phyloP scores from a whole-genome alignment of 2,797 vertebrate species.

The Pipistrellus pygmaeus region DNA sequence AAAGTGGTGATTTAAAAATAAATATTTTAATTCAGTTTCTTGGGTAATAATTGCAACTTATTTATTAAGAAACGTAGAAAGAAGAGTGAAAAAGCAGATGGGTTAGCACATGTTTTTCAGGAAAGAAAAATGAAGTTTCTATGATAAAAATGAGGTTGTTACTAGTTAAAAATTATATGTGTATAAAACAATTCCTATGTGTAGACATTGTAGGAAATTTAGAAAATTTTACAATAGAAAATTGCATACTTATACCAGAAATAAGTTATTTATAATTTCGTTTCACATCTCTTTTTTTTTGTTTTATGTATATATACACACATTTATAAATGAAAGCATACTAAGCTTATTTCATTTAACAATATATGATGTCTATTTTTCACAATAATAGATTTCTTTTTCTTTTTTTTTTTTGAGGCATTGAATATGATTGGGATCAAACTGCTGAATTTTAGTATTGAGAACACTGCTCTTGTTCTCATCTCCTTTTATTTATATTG shows the following conservation, averaged over 20 bases:
- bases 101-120: not conserved
- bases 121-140: not conserved
- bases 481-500: not conserved
- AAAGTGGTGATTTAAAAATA: not conserved
- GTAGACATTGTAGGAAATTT: not conserved
- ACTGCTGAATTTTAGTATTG: slow-evolving; percentile 30
- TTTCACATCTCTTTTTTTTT: not conserved
- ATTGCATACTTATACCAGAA: not conserved
- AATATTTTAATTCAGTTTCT: not conserved
- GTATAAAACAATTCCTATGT: not conserved
- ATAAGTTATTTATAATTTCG: not conserved
- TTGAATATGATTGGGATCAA: not conserved
- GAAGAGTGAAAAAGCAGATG: not conserved
- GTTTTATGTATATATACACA: not conserved
- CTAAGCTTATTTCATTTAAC: not conserved
- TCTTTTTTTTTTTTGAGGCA: not conserved
- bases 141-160: not conserved
- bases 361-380: not conserved
- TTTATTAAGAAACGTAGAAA: slow-evolving; percentile 9
- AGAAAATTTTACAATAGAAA: slow-evolving; percentile 19
- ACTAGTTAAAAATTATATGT: not conserved
- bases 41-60: not conserved
- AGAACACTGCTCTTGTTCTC: not conserved
- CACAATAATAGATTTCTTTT: not conserved
- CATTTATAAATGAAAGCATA: not conserved